phyloP scores from a whole-genome alignment of 1,140 invertebrate species.

The Scaptomyza pallida region DNA sequence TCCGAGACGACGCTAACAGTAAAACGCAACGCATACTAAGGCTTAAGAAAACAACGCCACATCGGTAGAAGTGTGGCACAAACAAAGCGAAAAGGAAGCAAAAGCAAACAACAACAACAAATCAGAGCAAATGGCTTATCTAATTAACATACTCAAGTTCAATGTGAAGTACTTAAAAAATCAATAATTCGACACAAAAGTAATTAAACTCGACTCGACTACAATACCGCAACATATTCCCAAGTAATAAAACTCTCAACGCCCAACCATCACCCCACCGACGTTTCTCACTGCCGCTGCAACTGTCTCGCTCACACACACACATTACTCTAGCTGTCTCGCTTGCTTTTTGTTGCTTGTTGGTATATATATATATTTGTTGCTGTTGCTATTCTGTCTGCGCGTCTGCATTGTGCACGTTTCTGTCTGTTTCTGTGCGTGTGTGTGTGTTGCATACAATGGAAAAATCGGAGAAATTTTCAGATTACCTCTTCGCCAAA shows the following conservation, averaged over 20 bases:
- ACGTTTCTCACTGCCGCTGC: not conserved
- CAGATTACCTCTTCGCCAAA: constrained; percentile 91
- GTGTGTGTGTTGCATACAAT: constrained; percentile 66
- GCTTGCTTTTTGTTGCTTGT: constrained; percentile 15
- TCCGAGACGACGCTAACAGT: constrained; percentile 53
- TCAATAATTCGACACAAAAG: constrained; percentile 64
- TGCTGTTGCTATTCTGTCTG: constrained; percentile 9
- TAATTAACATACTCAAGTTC: constrained; percentile 83
- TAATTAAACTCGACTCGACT: not conserved
- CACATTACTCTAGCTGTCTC: not conserved
- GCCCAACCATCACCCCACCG: not conserved
- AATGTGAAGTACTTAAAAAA: constrained; percentile 83
- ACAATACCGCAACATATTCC: not conserved
- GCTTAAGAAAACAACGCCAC: constrained; percentile 74
- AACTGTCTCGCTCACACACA: not conserved
- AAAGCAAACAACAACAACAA: constrained; percentile 1
- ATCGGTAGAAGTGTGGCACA: constrained; percentile 61
- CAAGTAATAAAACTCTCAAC: not conserved
- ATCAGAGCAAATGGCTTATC: constrained; percentile 68
- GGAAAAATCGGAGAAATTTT: constrained; percentile 87
- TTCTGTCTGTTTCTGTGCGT: constrained; percentile 16
- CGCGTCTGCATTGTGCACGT: not conserved
- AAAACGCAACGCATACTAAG: constrained; percentile 40
- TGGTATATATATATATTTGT: constrained; percentile 20
- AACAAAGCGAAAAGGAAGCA: not conserved